Base-by-base conservation (phyloP, 2,888 invertebrate genomes). In the Mythimna lalbum region DNA sequence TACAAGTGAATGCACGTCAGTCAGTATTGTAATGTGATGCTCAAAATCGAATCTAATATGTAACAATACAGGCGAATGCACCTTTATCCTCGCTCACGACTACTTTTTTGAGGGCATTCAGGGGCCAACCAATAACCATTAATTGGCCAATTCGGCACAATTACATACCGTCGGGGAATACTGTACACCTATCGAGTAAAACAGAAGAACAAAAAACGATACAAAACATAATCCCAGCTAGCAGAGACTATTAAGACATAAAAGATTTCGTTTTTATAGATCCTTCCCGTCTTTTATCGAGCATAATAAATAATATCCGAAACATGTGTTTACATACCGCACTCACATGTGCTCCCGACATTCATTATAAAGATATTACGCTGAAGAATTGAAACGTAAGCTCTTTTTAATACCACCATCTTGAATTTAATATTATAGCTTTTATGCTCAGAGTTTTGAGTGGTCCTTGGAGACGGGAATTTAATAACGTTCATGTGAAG, bases 311-410 rank as follows among this genome's bases (percentile, higher is more conserved):
- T 79, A 73, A 78, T 73, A 81, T 68, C 62, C 43, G 52, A 65
- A 81, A 78, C 82, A 81, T 68, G 64, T 79, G 78, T 64, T 65
- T 67, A 81, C 67, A 50, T 55, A 62, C 78, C 66, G n/a, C 43
- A 52, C 73, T 73, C 82, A 68, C 82, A 79, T 79, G 62, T 79
- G 79, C 73, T 63, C 55, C 67, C 68, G 49, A 49, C 56, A 31
- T 78, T 65, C 81, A 78, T 80, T 69, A 80, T 59, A 78, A 76
- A 76, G 57, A 80, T 76, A 78, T 76, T 76, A 78, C 70, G 55
- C 62, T 59, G 77, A 67, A 79, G 73, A 78, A 78, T 72, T 64
- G 57, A 59, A 63, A 67, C 57, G 52, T 79, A 55, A 79, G 39
- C 62, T 49, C 61, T 78, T 72, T 72, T 64, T 72, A 64, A 78